phyloP scores from a whole-genome alignment of 2,797 vertebrate species.

The Etheostoma nigrum region DNA sequence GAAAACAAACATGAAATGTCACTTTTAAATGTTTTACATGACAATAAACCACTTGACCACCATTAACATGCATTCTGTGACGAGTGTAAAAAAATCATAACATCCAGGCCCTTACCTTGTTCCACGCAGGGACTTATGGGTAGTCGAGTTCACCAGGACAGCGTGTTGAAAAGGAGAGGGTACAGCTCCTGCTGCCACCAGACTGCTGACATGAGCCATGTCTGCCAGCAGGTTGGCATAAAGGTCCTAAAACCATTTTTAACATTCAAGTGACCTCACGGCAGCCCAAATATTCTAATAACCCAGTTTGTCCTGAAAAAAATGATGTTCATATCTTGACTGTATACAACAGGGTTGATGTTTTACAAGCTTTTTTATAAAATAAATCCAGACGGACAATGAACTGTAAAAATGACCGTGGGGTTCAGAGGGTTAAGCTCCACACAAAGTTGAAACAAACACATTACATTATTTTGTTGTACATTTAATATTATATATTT shows the following conservation, averaged over 20 bases:
- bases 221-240: constrained; percentile 89
- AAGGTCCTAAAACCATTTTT: no score
- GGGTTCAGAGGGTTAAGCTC: constrained; percentile 74
- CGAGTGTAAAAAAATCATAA: neutral
- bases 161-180: constrained; percentile 89
- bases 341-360: no score
- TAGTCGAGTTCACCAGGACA: constrained; percentile 90
- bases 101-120: constrained; percentile 55
- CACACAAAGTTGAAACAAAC: constrained; percentile 84
- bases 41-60: neutral
- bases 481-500: no score
- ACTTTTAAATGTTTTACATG: neutral
- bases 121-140: constrained; percentile 91
- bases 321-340: no score
- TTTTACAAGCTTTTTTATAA: no score
- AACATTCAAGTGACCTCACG: no score
- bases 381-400: no score
- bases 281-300: no score
- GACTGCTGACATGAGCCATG: constrained; percentile 92
- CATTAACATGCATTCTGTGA: neutral
- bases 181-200: constrained; percentile 88
- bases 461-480: no score
- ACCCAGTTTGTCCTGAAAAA: no score
- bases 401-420: no score
- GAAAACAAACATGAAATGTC: neutral